Evolutionary conservation across 2,888 invertebrate species (phyloP).

Genomic region (Epinotia bilunana): DNA sequence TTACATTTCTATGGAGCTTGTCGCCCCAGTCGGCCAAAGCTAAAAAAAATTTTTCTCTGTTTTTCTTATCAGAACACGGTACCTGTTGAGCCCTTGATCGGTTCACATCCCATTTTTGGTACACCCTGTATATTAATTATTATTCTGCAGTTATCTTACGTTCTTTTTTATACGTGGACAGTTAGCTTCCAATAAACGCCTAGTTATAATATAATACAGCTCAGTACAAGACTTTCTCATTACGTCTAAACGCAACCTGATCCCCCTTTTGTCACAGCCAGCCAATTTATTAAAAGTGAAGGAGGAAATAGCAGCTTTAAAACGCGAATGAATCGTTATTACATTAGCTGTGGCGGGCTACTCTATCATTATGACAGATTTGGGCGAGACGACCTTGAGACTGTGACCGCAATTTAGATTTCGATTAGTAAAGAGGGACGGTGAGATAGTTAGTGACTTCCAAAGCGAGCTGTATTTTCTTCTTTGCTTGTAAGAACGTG

Average conservation of each 20-base stretch:
- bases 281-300: constrained; percentile 33
- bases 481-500: too few species aligned
- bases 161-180: too few species aligned
- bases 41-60: too few species aligned
- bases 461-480: neutral
- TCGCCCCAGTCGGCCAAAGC: too few species aligned
- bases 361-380: constrained; percentile 42
- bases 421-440: constrained; percentile 7
- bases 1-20: too few species aligned
- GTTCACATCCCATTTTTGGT: too few species aligned
- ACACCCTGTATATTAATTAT: too few species aligned
- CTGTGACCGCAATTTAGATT: constrained; percentile 11
- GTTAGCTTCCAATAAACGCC: too few species aligned
- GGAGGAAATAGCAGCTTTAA: constrained; percentile 44
- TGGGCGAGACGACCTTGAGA: constrained; percentile 6
- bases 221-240: constrained; percentile 3
- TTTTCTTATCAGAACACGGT: too few species aligned
- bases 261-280: constrained; percentile 40
- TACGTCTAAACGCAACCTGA: constrained; percentile 26
- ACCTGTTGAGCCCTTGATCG: too few species aligned
- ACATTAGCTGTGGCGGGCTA: constrained; percentile 38
- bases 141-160: too few species aligned
- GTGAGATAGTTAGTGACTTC: constrained; percentile 4
- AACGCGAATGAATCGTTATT: constrained; percentile 43
- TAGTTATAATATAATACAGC: too few species aligned